A percentile compares a stretch with the other conserved stretches of the same genome.
Conservation (phyloP, 37 sponge, comb jelly and placozoan species). For the Oopsacas minuta region DNA sequence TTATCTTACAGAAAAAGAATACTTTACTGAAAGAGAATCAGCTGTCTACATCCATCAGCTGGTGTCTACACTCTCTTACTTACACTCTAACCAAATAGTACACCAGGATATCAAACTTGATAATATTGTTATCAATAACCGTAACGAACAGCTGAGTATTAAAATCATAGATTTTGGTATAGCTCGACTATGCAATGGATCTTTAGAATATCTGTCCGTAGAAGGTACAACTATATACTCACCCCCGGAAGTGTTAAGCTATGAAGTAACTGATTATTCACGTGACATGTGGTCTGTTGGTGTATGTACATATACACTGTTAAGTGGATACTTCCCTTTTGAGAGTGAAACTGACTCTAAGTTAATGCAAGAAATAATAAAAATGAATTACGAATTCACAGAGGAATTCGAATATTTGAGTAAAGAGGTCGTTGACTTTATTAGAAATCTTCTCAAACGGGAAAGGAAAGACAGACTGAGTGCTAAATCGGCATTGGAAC, state of each 20-base stretch:
- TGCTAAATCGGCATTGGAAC: neutral
- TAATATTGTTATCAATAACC: neutral
- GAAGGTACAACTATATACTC: neutral
- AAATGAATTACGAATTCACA: neutral
- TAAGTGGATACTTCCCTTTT: neutral
- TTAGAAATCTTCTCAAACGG: neutral
- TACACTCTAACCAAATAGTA: neutral
- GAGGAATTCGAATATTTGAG: neutral
- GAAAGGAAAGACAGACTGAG: neutral
- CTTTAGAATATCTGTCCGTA: neutral
- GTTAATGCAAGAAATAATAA: slow-evolving; percentile 5
- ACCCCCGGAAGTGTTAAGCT: neutral
- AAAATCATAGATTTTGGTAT: neutral
- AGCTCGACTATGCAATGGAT: neutral
- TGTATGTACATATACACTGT: neutral
- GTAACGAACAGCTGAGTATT: neutral
- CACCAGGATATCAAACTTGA: slow-evolving; percentile 10
- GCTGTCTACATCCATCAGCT: neutral
- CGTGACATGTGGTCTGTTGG: neutral
- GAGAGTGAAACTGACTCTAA: neutral
- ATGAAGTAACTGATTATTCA: neutral
- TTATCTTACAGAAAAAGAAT: neutral
- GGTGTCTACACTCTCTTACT: neutral
- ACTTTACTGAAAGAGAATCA: neutral
- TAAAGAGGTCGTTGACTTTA: neutral